phyloP scores from a whole-genome alignment of 2,797 vertebrate genomes.

The Sylvia borin region DNA sequence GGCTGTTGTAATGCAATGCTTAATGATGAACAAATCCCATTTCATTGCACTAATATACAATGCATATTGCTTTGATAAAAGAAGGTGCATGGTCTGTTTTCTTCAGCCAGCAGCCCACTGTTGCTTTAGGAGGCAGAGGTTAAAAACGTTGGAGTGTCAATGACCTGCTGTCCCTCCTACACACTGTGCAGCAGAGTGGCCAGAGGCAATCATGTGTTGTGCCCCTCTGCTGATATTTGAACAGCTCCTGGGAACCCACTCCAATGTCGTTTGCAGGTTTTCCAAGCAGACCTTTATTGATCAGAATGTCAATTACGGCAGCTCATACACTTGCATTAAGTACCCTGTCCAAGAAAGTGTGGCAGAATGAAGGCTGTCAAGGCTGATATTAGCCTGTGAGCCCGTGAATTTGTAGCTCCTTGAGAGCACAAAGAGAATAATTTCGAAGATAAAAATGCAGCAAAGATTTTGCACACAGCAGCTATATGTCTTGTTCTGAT shows the following conservation, averaged over 20 bases:
- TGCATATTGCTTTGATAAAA: not conserved
- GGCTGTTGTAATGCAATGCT: not conserved
- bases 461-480: not conserved
- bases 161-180: not conserved
- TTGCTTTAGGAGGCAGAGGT: not conserved
- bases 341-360: conserved; percentile 12
- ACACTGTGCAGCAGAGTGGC: fast-evolving
- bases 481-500: not conserved
- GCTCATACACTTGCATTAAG: conserved; percentile 44
- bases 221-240: not conserved
- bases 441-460: not conserved
- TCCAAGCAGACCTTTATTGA: conserved; percentile 51
- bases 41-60: not conserved
- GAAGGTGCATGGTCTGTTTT: not conserved
- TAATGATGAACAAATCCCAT: not conserved
- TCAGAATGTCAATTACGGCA: conserved; percentile 35
- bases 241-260: conserved; percentile 1
- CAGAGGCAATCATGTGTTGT: not conserved
- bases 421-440: not conserved
- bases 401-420: conserved; percentile 28
- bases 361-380: conserved; percentile 34
- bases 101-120: not conserved
- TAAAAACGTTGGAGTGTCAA: not conserved
- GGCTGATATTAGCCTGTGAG: conserved; percentile 34
- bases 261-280: conserved; percentile 14